Percentiles rank a stretch among this genome's conserved stretches.
phyloP scores from a whole-genome alignment of 1,140 invertebrate genomes.

The Palaemon carinicauda region DNA sequence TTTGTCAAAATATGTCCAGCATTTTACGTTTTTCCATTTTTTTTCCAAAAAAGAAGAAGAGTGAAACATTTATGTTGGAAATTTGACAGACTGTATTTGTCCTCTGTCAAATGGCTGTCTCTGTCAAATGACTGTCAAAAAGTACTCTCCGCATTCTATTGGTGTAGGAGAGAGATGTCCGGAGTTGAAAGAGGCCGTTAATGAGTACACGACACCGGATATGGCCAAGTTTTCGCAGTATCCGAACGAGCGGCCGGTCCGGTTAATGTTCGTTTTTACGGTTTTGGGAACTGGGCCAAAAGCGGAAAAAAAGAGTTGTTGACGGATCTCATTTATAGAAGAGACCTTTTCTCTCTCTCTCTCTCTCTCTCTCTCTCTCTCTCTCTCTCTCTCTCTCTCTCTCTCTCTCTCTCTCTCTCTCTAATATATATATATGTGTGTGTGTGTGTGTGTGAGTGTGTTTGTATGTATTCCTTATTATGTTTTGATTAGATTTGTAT shows the following conservation, averaged over 20 bases:
- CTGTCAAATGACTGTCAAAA: not conserved
- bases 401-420: no score
- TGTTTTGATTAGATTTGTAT: no score
- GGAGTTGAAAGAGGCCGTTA: constrained; percentile 43
- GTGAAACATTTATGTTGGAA: no score
- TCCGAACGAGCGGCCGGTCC: not conserved
- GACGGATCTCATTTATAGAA: not conserved
- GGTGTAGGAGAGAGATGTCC: not conserved
- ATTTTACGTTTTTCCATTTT: no score
- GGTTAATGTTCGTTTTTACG: constrained; percentile 34
- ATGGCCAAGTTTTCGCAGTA: constrained; percentile 43
- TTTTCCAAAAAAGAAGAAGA: no score
- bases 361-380: not conserved
- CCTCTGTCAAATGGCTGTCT: not conserved
- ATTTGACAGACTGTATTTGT: not conserved
- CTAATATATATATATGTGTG: no score
- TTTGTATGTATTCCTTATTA: no score
- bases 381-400: no score
- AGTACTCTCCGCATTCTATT: not conserved
- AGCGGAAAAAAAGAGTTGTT: not conserved
- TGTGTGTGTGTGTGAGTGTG: no score
- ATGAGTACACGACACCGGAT: constrained; percentile 39
- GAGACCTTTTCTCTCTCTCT: not conserved
- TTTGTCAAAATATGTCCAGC: no score
- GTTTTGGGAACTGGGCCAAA: constrained; percentile 18